Evolutionary conservation across 37 sponge, comb jelly and placozoan genomes (phyloP).

Genomic region (Corticium candelabrum): DNA sequence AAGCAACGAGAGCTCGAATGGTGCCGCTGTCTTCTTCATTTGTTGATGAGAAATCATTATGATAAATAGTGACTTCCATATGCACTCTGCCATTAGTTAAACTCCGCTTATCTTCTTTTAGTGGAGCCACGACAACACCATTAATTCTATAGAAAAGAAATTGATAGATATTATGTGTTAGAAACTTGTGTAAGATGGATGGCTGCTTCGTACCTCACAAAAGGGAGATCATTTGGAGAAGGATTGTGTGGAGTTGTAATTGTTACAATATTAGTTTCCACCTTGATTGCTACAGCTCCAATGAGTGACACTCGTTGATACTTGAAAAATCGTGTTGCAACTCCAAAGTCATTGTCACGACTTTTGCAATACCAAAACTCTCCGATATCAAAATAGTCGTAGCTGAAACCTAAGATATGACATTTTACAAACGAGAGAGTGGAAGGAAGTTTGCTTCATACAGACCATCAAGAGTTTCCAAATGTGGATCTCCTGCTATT

Average conservation of each 20-base stretch:
- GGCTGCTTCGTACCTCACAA: not conserved
- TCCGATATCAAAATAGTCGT: not conserved
- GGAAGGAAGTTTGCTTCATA: not conserved
- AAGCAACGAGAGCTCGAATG: not conserved
- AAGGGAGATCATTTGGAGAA: not conserved
- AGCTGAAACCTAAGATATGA: not conserved
- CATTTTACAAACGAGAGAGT: not conserved
- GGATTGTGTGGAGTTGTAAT: not conserved
- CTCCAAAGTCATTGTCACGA: not conserved
- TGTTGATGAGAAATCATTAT: too few species aligned
- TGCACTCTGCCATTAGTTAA: not conserved
- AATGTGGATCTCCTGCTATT: not conserved
- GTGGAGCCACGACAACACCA: not conserved
- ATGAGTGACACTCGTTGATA: not conserved
- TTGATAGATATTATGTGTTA: not conserved
- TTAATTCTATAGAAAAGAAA: not conserved
- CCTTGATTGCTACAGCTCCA: not conserved
- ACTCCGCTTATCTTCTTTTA: not conserved
- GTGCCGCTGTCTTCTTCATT: too few species aligned
- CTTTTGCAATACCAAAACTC: constrained; percentile 1
- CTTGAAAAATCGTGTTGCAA: not conserved
- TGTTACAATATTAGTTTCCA: not conserved
- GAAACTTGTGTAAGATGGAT: too few species aligned
- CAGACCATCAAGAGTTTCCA: not conserved
- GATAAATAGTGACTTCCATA: not conserved